These are phyloP conservation scores for Elanoides forficatus DNA, from an alignment of 2,113 vertebrate genomes.

Conservation along the genomic window DNA sequence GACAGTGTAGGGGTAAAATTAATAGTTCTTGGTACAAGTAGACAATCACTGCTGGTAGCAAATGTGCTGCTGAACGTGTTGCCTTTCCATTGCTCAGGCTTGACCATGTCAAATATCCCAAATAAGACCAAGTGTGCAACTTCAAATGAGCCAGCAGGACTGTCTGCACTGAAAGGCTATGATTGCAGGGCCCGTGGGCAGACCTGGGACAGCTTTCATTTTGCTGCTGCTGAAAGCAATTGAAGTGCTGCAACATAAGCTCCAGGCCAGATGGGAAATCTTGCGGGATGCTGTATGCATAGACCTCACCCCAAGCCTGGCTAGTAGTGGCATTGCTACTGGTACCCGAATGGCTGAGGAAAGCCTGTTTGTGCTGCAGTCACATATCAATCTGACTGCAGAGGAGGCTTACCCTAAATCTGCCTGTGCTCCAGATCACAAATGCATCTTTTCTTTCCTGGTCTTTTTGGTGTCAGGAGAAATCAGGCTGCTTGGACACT, in stretches of 20 bases:
- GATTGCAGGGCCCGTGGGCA: not conserved
- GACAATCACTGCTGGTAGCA: not conserved
- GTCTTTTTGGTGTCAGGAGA: not conserved
- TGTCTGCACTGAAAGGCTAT: not conserved
- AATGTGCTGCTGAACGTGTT: not conserved
- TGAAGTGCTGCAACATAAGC: not conserved
- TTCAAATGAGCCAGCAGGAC: not conserved
- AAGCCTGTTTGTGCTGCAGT: not conserved
- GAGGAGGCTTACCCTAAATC: not conserved
- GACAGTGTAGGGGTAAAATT: not conserved
- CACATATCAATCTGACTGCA: not conserved
- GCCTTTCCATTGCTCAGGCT: not conserved
- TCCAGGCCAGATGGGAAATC: not conserved
- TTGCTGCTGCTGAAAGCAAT: not conserved
- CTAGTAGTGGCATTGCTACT: not conserved
- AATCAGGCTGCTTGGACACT: not conserved
- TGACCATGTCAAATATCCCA: not conserved
- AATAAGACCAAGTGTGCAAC: not conserved
- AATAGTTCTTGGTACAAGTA: not conserved
- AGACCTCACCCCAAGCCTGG: not conserved
- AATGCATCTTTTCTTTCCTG: not conserved
- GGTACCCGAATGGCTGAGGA: not conserved
- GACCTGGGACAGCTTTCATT: not conserved
- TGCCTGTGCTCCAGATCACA: not conserved
- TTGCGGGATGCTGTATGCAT: accelerated